Percentiles rank a stretch among this genome's conserved stretches.
These are phyloP conservation scores for Gopherus flavomarginatus DNA, from an alignment of 2,113 vertebrate species.

Conservation along the genomic window DNA sequence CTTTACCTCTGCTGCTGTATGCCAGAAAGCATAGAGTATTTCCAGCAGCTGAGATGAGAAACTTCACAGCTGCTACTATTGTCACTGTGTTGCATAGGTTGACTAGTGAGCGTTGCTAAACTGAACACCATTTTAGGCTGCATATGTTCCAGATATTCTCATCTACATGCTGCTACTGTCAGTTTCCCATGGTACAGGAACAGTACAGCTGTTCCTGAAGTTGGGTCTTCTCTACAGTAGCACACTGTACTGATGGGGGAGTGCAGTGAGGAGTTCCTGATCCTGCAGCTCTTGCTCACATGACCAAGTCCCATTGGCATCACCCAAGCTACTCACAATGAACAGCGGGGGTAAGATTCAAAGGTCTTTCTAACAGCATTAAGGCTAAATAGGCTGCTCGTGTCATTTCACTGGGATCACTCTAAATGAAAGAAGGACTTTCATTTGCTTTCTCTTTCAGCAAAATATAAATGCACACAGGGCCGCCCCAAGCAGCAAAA, in stretches of 20 bases:
- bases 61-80: constrained; percentile 42
- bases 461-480: constrained; percentile 12
- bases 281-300: not conserved
- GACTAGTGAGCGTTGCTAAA: not conserved
- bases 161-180: not conserved
- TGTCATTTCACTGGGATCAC: not conserved
- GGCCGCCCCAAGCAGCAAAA: too few species aligned
- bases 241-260: rapidly evolving
- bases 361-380: not conserved
- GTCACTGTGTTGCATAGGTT: not conserved
- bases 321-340: not conserved
- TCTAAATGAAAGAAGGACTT: not conserved
- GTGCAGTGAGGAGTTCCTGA: not conserved
- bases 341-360: not conserved
- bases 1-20: constrained; percentile 24
- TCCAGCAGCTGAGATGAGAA: constrained; percentile 7
- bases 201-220: not conserved
- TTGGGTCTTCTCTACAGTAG: not conserved
- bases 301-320: rapidly evolving
- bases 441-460: constrained; percentile 15
- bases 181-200: not conserved
- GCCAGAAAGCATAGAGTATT: constrained; percentile 22
- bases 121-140: not conserved
- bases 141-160: not conserved
- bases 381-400: not conserved